A percentile compares a stretch with the other conserved stretches of the same genome.
phyloP scores from a whole-genome alignment of 1,140 invertebrate species.

The Apocrypta bakeri region DNA sequence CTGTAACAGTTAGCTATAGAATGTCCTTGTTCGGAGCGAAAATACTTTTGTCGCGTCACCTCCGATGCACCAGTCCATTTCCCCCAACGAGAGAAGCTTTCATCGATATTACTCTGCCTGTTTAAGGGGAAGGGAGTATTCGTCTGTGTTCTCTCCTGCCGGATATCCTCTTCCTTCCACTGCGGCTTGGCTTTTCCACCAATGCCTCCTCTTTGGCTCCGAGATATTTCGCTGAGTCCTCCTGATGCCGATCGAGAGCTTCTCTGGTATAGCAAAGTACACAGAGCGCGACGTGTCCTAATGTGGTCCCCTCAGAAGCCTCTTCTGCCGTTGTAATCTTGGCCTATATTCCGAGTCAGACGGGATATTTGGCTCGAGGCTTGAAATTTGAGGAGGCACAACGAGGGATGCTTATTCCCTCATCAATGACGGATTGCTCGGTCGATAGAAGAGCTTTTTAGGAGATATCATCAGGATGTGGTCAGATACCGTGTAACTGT shows the following conservation, averaged over 20 bases:
- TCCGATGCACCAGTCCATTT: no score
- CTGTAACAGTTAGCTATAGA: not conserved
- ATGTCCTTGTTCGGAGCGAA: slow-evolving; percentile 10
- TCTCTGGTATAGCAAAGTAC: not conserved
- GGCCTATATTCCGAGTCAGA: slow-evolving; percentile 16
- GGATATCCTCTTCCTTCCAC: not conserved
- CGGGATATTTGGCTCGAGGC: not conserved
- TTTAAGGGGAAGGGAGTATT: not conserved
- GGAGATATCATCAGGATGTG: no score
- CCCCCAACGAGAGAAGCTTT: not conserved
- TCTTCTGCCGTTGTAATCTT: slow-evolving; percentile 32
- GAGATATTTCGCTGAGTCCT: slow-evolving; percentile 36
- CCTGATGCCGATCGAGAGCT: slow-evolving; percentile 15
- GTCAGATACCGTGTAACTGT: no score
- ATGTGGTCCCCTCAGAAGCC: not conserved
- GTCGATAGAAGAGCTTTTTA: no score
- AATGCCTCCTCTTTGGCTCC: not conserved
- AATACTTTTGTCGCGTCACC: slow-evolving; percentile 32
- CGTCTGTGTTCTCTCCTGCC: not conserved
- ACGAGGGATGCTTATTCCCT: no score
- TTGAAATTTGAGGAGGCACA: no score
- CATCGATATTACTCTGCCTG: slow-evolving; percentile 14
- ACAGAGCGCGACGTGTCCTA: not conserved
- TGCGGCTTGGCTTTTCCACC: not conserved
- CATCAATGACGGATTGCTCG: no score